A percentile compares a stretch with the other conserved stretches of the same genome.
phyloP scores from a whole-genome alignment of 1,140 invertebrate species.

The Brachystomella parvula region DNA sequence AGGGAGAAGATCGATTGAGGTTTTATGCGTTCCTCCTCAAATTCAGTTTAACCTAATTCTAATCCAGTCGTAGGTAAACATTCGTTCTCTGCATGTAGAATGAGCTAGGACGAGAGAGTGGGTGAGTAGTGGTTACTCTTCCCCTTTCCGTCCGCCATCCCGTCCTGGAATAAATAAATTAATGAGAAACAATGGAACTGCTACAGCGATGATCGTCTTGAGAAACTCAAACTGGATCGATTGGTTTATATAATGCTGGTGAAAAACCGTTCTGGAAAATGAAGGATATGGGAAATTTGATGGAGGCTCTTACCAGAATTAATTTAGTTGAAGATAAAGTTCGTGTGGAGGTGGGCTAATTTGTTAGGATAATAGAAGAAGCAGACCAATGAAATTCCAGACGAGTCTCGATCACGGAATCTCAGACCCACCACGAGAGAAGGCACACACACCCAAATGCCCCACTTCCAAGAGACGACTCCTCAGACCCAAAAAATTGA shows the following conservation, averaged over 20 bases:
- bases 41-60: too few species aligned
- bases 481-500: not conserved
- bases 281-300: not conserved
- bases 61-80: too few species aligned
- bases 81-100: not conserved
- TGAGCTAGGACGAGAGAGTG: constrained; percentile 43
- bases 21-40: not conserved
- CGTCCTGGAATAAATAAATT: not conserved
- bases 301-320: not conserved
- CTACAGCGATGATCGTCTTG: not conserved
- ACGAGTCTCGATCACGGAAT: too few species aligned
- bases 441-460: constrained; percentile 7
- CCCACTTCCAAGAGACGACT: constrained; percentile 6
- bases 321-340: not conserved
- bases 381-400: too few species aligned
- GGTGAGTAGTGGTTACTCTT: constrained; percentile 55
- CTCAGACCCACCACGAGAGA: too few species aligned
- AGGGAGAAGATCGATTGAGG: not conserved
- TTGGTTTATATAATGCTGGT: not conserved
- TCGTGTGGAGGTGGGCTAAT: not conserved
- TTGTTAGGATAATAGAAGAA: not conserved
- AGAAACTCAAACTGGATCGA: not conserved
- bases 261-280: not conserved
- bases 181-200: not conserved
- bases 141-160: constrained; percentile 38